These are phyloP conservation scores for Melitaea athalia DNA, from an alignment of 2,888 invertebrate genomes.

Conservation along the genomic window DNA sequence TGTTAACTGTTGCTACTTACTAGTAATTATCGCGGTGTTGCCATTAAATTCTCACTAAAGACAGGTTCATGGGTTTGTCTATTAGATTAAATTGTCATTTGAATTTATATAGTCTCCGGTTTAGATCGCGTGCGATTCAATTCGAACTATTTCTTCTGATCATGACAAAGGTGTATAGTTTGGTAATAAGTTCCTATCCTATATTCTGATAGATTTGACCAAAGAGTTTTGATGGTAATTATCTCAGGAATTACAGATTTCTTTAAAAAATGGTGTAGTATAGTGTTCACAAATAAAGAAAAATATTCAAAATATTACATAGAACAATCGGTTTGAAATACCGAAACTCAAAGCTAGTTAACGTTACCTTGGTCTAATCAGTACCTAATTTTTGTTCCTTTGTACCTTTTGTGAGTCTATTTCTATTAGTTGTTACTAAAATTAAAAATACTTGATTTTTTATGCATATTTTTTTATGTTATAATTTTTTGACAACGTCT, in stretches of 20 bases:
- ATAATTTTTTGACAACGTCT: background rate
- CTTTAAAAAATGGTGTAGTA: no score
- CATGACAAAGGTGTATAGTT: slow-evolving; percentile 5
- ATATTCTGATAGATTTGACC: background rate
- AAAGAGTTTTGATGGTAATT: no score
- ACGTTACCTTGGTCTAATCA: no score
- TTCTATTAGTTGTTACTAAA: background rate
- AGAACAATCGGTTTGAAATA: no score
- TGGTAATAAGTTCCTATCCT: background rate
- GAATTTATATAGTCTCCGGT: slow-evolving; percentile 41
- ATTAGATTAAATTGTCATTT: slow-evolving; percentile 44
- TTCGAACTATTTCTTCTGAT: slow-evolving; percentile 21
- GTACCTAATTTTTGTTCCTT: background rate
- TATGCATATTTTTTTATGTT: background rate
- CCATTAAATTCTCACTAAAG: slow-evolving; percentile 44
- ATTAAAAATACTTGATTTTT: background rate
- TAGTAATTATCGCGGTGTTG: slow-evolving; percentile 42
- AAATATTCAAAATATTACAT: no score
- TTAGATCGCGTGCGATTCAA: slow-evolving; percentile 34
- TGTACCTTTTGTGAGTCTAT: background rate
- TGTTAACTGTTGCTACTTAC: slow-evolving; percentile 41
- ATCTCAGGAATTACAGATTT: no score
- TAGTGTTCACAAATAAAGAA: no score
- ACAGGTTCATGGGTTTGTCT: slow-evolving; percentile 45
- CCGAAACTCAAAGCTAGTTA: no score